Conservation (phyloP, 2,888 invertebrate genomes). For the Leptinotarsa tumamoca region DNA sequence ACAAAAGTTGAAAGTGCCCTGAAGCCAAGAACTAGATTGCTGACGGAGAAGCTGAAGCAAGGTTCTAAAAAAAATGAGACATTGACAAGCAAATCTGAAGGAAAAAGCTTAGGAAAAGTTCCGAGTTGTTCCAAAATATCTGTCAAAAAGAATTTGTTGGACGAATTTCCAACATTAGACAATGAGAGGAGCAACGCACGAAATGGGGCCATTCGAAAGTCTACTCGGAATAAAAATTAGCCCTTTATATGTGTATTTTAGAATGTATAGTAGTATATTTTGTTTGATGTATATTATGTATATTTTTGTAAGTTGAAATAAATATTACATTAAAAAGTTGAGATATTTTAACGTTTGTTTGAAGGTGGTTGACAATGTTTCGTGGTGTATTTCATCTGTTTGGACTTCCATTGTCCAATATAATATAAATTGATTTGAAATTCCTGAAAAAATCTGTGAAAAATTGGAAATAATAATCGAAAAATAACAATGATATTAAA, state of each 20-base stretch:
- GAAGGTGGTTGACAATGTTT: too few relatives aligned
- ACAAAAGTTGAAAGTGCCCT: slow-evolving; percentile 23
- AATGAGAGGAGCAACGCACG: slow-evolving; percentile 22
- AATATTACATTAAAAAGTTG: not conserved
- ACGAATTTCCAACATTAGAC: slow-evolving; percentile 27
- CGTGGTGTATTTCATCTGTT: too few relatives aligned
- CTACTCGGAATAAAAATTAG: slow-evolving; percentile 39
- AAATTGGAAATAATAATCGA: too few relatives aligned
- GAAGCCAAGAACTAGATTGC: slow-evolving; percentile 34
- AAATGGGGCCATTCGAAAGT: slow-evolving; percentile 40
- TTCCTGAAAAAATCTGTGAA: too few relatives aligned
- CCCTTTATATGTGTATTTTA: not conserved
- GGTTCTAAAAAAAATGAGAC: slow-evolving; percentile 35
- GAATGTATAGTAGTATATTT: not conserved
- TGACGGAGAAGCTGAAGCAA: slow-evolving; percentile 42
- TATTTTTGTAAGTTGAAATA: slow-evolving; percentile 22
- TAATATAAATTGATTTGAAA: too few relatives aligned
- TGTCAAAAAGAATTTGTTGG: slow-evolving; percentile 39
- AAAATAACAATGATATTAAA: too few relatives aligned
- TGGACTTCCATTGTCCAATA: too few relatives aligned
- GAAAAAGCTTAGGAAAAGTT: not conserved
- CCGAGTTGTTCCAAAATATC: not conserved
- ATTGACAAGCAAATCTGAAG: slow-evolving; percentile 15
- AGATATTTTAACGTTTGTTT: not conserved
- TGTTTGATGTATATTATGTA: slow-evolving; percentile 19